A percentile compares a stretch with the other conserved stretches of the same genome.
These are phyloP conservation scores for Dipodomys stephensi DNA, from an alignment of 2,113 vertebrate species.

Conservation along the genomic window DNA sequence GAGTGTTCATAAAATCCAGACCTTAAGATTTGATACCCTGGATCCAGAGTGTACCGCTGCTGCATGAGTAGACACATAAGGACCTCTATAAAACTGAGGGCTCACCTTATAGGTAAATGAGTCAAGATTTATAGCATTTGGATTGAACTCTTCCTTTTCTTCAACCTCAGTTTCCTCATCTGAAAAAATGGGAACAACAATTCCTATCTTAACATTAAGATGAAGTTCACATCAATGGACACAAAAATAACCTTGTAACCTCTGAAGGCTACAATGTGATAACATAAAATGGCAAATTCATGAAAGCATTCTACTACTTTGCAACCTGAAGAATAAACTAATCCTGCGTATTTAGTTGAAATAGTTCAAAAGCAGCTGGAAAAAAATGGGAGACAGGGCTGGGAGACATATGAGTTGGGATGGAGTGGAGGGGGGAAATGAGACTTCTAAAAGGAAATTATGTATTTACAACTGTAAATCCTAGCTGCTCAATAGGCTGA, in stretches of 20 bases:
- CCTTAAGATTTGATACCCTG: not conserved
- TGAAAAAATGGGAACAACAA: conserved; percentile 59
- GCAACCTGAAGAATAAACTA: conserved; percentile 5
- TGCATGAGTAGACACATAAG: not conserved
- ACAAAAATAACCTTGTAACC: not conserved
- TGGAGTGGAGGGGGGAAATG: not conserved
- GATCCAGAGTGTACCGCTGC: not conserved
- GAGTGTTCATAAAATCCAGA: not conserved
- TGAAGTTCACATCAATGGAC: not conserved
- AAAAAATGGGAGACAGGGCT: not conserved
- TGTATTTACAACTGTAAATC: too few relatives aligned
- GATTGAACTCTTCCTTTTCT: conserved; percentile 51
- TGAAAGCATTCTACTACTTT: conserved; percentile 1
- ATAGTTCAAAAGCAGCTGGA: not conserved
- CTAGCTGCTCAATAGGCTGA: too few relatives aligned
- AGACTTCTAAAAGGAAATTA: not conserved
- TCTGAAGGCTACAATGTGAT: conserved; percentile 25
- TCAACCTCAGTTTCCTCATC: conserved; percentile 58
- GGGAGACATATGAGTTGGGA: not conserved
- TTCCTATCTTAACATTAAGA: conserved; percentile 49
- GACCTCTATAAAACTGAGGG: conserved; percentile 33
- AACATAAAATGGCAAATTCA: not conserved
- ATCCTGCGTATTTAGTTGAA: not conserved
- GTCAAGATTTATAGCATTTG: conserved; percentile 32
- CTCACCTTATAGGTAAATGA: conserved; percentile 53